Percentiles rank a stretch among this genome's conserved stretches.
These are phyloP conservation scores for Alligator sinensis DNA, from an alignment of 2,113 vertebrate species.

Conservation along the genomic window DNA sequence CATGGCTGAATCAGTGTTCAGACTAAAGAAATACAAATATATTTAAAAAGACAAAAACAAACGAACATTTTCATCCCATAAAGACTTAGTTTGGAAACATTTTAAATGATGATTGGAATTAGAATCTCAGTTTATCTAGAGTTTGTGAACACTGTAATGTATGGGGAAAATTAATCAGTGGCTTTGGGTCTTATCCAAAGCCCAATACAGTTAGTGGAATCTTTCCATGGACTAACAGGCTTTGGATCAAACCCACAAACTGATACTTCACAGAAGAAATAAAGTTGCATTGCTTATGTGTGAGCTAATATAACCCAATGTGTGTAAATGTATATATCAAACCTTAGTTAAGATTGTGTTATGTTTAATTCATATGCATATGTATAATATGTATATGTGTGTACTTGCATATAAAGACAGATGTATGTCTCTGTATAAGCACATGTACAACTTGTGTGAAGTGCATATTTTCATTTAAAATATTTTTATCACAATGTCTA, in stretches of 20 bases:
- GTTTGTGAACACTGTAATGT: slow-evolving; percentile 64
- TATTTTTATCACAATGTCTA: background rate
- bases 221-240: slow-evolving; percentile 41
- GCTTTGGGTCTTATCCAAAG: slow-evolving; percentile 49
- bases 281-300: slow-evolving; percentile 30
- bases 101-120: slow-evolving; percentile 56
- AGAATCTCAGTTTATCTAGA: slow-evolving; percentile 61
- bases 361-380: slow-evolving; percentile 37
- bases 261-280: slow-evolving; percentile 50
- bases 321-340: slow-evolving; percentile 29
- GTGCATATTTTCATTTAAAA: background rate
- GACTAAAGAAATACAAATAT: slow-evolving; percentile 49
- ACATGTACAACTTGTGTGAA: background rate
- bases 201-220: slow-evolving; percentile 49
- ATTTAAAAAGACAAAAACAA: slow-evolving; percentile 48
- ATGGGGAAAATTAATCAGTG: slow-evolving; percentile 53
- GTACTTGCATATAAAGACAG: background rate
- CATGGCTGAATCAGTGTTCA: slow-evolving; percentile 55
- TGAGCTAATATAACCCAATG: slow-evolving; percentile 56
- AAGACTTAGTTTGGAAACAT: slow-evolving; percentile 68
- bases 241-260: slow-evolving; percentile 52
- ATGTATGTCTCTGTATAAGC: background rate
- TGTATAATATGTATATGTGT: slow-evolving; percentile 22
- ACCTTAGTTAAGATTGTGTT: slow-evolving; percentile 16
- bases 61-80: slow-evolving; percentile 58